phyloP scores from a whole-genome alignment of 2,797 vertebrate species.

The Eurystomus glaucurus region DNA sequence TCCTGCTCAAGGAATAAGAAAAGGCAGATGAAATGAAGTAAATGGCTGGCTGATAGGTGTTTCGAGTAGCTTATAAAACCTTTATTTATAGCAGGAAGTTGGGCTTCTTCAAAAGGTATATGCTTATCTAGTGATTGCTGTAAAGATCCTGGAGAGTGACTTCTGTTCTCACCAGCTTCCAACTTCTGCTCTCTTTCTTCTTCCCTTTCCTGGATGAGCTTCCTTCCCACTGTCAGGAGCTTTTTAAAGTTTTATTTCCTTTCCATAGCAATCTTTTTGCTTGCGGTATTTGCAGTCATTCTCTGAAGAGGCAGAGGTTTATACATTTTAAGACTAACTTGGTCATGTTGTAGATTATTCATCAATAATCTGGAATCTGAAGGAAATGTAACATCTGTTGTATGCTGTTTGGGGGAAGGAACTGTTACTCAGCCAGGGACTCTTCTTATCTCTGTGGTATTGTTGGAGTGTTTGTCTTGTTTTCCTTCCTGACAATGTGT shows the following conservation, averaged over 20 bases:
- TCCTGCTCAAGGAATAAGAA: not conserved
- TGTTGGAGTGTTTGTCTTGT: not conserved
- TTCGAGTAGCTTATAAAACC: conserved; percentile 15
- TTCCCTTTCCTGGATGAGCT: conserved; percentile 42
- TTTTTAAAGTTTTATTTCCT: not conserved
- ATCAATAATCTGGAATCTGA: not conserved
- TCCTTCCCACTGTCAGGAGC: not conserved
- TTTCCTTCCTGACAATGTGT: not conserved
- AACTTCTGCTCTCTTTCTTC: not conserved
- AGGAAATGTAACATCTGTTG: not conserved
- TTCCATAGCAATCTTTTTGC: not conserved
- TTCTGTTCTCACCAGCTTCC: conserved; percentile 4
- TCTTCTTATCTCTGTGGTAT: not conserved
- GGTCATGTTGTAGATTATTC: not conserved
- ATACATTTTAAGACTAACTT: not conserved
- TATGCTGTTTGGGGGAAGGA: not conserved
- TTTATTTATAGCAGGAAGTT: conserved; percentile 41
- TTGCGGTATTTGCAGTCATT: not conserved
- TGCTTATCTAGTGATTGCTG: conserved; percentile 3
- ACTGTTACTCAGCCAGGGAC: not conserved
- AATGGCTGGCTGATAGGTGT: not conserved
- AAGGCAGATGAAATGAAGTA: not conserved
- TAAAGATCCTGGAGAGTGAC: conserved; percentile 31
- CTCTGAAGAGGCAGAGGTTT: not conserved
- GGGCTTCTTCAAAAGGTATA: not conserved